Evolutionary conservation across 2,113 vertebrate species (phyloP).

Genomic region (Semnornis frantzii): DNA sequence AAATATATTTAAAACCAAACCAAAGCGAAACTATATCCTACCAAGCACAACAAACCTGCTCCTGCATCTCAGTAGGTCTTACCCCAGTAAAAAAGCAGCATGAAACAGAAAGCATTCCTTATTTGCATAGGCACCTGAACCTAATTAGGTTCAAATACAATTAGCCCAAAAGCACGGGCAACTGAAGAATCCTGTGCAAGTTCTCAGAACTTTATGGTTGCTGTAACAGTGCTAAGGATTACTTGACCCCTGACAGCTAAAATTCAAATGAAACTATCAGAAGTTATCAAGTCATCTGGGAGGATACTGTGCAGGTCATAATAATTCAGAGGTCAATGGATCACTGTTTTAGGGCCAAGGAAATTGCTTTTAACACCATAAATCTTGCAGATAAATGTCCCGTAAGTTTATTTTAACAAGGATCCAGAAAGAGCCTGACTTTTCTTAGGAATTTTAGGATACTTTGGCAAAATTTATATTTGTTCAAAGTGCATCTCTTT

Average conservation of each 20-base stretch:
- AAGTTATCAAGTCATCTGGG: neutral
- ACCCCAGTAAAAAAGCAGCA: neutral
- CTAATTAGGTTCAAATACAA: neutral
- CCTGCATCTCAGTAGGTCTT: fast-evolving
- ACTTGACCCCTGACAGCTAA: neutral
- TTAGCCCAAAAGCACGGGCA: neutral
- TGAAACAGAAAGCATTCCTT: neutral
- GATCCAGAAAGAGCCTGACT: neutral
- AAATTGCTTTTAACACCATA: neutral
- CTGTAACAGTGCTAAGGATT: neutral
- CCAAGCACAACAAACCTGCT: fast-evolving
- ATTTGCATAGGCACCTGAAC: neutral
- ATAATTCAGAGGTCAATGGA: neutral
- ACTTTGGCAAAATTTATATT: neutral
- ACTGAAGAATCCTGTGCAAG: neutral
- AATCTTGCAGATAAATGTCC: neutral
- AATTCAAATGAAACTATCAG: neutral
- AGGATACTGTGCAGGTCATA: neutral
- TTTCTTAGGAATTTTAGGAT: neutral
- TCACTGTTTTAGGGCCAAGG: neutral
- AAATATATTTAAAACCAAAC: neutral
- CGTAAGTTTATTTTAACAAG: neutral
- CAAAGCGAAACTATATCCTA: neutral
- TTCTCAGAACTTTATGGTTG: neutral
- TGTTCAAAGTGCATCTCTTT: neutral